Base-by-base conservation (phyloP, 2,797 vertebrate genomes). In the Propithecus deckenii region DNA sequence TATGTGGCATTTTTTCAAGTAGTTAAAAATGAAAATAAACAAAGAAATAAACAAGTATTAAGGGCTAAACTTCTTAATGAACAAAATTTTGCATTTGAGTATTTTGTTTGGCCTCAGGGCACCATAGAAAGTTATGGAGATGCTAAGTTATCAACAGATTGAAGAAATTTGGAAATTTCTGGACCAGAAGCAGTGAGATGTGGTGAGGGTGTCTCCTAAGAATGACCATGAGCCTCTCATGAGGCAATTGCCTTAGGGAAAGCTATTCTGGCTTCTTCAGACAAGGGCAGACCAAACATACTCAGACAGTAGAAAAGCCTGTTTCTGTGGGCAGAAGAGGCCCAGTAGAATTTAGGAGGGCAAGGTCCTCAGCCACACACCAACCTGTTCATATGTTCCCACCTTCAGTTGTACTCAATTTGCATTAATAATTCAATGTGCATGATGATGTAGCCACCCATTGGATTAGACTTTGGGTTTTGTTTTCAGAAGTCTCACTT, bases 321-420 rank as follows among this genome's bases (percentile, higher is more conserved):
- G 14, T 20, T 74, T 35, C 22, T 32, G 0, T 10, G 35, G 6
- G 15, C 20, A 80, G 46, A 71, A 18, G 55, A 35, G 5, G 23
- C 15, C 8, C 55, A 35, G 20, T 17, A 55, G 84, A 50, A 71
- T 41, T 46, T 15, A 15, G 22, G 35, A 46, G 48, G 13, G 25
- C 13, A 32, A 50, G 10, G 32, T 32, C 43, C 7, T 61, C 25
- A 59, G 22, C 22, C 71, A 52, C 1, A 4, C 1, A 9, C 41
- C 14, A 14, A 32, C 20, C 28, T 17, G 7, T 3, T n/a, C 10
- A 0, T 13, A 8, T 10, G 14, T 22, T 18, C 32, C 5, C 4
- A 67, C 11, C 20, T 20, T 25, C n/a, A 17, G 5, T 7, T 57
- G 28, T 4, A 15, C 55, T 80, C 6, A 12, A 20, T 48, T 48